A percentile compares a stretch with the other conserved stretches of the same genome.
Evolutionary conservation across 37 sponge, comb jelly and placozoan genomes (phyloP).

Genomic region (Hexactinellida sp.): DNA sequence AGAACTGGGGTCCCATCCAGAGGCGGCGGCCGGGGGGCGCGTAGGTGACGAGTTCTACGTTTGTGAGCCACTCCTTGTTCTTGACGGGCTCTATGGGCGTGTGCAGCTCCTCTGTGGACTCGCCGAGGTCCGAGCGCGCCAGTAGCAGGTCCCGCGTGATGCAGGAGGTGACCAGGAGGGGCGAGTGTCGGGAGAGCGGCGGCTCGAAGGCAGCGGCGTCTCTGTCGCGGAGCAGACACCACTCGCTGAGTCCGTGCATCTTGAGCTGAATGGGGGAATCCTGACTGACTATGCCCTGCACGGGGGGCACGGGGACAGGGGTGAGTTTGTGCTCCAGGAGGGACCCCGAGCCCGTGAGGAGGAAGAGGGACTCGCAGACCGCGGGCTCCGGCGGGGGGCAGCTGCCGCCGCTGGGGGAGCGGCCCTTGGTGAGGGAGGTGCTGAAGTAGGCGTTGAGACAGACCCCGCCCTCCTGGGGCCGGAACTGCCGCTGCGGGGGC

Average conservation of each 20-base stretch:
- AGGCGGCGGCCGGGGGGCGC: conserved; percentile 74
- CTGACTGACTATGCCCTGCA: neutral
- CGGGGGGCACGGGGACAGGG: neutral
- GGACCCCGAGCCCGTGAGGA: neutral
- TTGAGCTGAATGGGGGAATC: neutral
- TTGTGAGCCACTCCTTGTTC: conserved; percentile 62
- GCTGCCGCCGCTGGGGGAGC: neutral
- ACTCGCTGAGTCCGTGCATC: neutral
- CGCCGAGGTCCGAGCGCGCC: neutral
- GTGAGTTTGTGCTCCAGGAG: conserved; percentile 14
- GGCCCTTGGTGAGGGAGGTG: neutral
- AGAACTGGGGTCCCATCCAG: conserved; percentile 99
- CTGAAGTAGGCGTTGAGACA: conserved; percentile 15
- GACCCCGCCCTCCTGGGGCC: neutral
- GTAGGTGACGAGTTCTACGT: conserved; percentile 79
- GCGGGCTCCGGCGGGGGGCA: neutral
- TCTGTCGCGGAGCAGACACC: neutral
- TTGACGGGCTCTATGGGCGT: neutral
- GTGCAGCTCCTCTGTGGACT: neutral
- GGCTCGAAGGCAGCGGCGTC: neutral
- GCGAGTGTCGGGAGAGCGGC: conserved; percentile 16
- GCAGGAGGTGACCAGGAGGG: neutral
- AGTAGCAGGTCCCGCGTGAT: neutral
- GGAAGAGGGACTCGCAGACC: neutral
- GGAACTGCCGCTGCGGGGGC: neutral